A percentile compares a stretch with the other conserved stretches of the same genome.
Evolutionary conservation across 2,797 vertebrate species (phyloP).

Genomic region (Limosa lapponica): DNA sequence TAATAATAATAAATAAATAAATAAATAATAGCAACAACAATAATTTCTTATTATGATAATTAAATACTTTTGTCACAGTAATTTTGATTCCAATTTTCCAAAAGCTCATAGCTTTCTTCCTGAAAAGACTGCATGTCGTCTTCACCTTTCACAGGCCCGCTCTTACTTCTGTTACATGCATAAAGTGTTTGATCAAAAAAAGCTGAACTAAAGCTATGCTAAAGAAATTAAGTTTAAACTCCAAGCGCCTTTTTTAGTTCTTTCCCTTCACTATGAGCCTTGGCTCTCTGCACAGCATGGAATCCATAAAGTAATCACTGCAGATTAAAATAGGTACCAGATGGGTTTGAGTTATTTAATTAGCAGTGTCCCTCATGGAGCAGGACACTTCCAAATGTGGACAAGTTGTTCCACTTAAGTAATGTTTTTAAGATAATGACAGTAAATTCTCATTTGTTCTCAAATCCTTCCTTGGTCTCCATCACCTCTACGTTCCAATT

Average conservation of each 20-base stretch:
- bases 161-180: not conserved
- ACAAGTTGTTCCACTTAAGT: not conserved
- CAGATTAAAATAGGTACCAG: not conserved
- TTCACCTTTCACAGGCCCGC: not conserved
- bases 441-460: not conserved
- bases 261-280: not conserved
- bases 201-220: not conserved
- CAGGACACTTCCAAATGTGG: not conserved
- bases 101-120: not conserved
- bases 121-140: not conserved
- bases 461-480: not conserved
- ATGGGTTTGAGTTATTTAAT: not conserved
- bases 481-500: not conserved
- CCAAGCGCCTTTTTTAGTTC: not conserved
- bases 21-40: not conserved
- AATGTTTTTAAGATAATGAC: not conserved
- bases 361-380: not conserved
- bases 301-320: not conserved
- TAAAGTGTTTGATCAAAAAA: not conserved
- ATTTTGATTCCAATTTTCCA: not conserved
- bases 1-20: not conserved
- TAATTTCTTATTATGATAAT: not conserved
- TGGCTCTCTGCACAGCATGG: not conserved
- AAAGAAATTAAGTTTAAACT: not conserved
- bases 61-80: not conserved